phyloP scores from a whole-genome alignment of 92 coral and sea anemone genomes.

The Micromussa lordhowensis region DNA sequence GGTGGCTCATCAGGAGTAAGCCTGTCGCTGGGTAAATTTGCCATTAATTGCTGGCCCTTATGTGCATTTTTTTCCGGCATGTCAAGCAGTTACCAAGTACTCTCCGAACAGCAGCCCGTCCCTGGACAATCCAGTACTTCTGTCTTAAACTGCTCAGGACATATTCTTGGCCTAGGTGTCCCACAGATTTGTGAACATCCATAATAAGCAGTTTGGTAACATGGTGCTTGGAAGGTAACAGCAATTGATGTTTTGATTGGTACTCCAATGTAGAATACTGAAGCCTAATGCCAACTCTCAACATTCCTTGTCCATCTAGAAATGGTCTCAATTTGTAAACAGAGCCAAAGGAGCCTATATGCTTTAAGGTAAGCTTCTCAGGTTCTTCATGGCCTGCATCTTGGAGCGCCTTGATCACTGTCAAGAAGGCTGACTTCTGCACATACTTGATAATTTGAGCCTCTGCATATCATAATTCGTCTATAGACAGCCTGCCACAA shows the following conservation, averaged over 20 bases:
- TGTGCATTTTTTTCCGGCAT: slow-evolving; percentile 40
- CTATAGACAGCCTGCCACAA: neutral
- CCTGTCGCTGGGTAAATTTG: too few species aligned
- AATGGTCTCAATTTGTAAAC: slow-evolving; percentile 35
- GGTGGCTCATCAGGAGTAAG: too few species aligned
- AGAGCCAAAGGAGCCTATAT: slow-evolving; percentile 22
- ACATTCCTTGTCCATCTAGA: slow-evolving; percentile 38
- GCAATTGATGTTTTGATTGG: slow-evolving; percentile 36
- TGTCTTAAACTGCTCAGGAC: slow-evolving; percentile 46
- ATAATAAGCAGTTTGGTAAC: slow-evolving; percentile 42
- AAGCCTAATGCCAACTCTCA: slow-evolving; percentile 63
- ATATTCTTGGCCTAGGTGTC: slow-evolving; percentile 46
- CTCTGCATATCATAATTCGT: slow-evolving; percentile 35
- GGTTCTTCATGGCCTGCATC: neutral
- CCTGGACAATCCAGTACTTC: slow-evolving; percentile 53
- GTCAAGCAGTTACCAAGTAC: slow-evolving; percentile 38
- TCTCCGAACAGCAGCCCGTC: slow-evolving; percentile 55
- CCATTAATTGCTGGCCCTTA: slow-evolving; percentile 35
- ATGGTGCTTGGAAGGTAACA: slow-evolving; percentile 37
- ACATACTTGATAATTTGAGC: slow-evolving; percentile 30
- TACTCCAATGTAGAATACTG: slow-evolving; percentile 25
- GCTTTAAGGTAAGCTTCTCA: slow-evolving; percentile 26
- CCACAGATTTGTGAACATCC: slow-evolving; percentile 27
- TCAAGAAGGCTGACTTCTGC: slow-evolving; percentile 35
- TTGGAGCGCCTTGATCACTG: slow-evolving; percentile 24